Base-by-base conservation (phyloP, 2,888 invertebrate genomes). In the Pemphredon lugubris region DNA sequence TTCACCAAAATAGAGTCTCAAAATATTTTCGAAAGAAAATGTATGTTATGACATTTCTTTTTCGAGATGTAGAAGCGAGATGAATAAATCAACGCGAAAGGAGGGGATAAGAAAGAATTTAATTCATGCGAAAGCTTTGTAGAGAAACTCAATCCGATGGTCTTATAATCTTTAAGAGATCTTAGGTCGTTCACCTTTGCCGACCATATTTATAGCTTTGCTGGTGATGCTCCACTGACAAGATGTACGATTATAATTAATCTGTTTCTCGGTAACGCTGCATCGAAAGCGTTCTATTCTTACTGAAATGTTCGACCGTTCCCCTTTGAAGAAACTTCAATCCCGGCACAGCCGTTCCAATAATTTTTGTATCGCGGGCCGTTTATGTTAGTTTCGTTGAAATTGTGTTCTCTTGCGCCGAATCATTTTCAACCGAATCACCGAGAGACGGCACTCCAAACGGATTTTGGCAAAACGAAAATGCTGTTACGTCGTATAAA, bases 171-270 rank as follows among this genome's bases (percentile, higher is more conserved):
- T 60, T 61, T 55, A 67, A 54, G 50, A 53, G 60, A 59, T 39
- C 51, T 47, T 39, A 20, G 68, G 60, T 57, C 68, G 42, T 71
- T 71, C 68, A 68, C 61, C 71, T 63, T 58, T 34, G 26, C 14
- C 51, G 26, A 11, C 13, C 68, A 53, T 71, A 71, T 68, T 71
- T 68, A 71, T 71, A 71, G 68, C 53, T 47, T 57, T 61, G 26
- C 34, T n/a, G 30, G 26, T 61, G 61, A 68, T 71, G 51, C 57
- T 47, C 55, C 16, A 47, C 68, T 61, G 55, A 68, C 70, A 71
- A 18, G 40, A 57, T 39, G 47, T 61, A 40, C 45, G 55, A 71
- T 68, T 68, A 68, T 47, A 68, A 57, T 61, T 61, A 57, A 68
- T 68, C 51, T 39, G 16, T 61, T 68, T 71, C 50, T 34, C 14